Conservation (phyloP, 2,888 invertebrate genomes). For the Tenthredo distinguenda region DNA sequence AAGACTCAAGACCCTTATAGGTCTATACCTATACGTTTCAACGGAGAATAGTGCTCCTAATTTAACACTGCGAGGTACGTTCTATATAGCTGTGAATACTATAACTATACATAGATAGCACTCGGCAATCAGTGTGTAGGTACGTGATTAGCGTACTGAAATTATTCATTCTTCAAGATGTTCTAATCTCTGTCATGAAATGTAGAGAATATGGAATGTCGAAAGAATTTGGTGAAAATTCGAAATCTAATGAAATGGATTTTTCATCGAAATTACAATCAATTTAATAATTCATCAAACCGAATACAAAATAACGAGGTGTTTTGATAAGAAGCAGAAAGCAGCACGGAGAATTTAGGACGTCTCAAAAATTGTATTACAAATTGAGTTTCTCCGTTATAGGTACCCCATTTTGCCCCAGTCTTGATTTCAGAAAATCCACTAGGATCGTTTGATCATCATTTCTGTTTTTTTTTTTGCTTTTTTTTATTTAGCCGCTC, state of each 20-base stretch:
- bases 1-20: background rate
- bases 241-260: background rate
- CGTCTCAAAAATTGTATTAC: background rate
- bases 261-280: background rate
- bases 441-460: background rate
- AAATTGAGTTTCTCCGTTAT: background rate
- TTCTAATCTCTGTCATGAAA: background rate
- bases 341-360: background rate
- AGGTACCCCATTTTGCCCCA: background rate
- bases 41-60: background rate
- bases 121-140: background rate
- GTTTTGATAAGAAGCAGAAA: background rate
- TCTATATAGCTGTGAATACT: background rate
- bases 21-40: background rate
- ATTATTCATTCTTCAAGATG: background rate
- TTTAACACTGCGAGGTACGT: background rate
- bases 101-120: background rate
- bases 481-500: background rate
- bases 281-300: background rate
- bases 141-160: background rate
- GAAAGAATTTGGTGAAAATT: background rate
- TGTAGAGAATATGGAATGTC: background rate
- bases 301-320: background rate
- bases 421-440: background rate
- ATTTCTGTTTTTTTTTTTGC: background rate